Base-by-base conservation (phyloP, 2,888 invertebrate genomes). In the Cerceris rybyensis region DNA sequence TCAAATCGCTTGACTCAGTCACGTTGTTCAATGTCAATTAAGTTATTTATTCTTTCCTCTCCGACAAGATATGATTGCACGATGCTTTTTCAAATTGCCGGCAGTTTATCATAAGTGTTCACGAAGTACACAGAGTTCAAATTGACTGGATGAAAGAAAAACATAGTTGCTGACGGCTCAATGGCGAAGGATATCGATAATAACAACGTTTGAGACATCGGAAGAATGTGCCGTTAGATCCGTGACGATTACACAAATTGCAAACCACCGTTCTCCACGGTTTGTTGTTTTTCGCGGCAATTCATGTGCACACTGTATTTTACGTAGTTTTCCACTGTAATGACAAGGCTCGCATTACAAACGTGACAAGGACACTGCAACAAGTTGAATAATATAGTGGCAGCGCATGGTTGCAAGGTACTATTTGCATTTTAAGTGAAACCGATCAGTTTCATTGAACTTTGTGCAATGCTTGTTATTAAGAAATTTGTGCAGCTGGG, bases 281-380 rank as follows among this genome's bases (percentile, higher is more conserved):
- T 57, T 41, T 55, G 57, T 58, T 8, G 61, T 6, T n/a, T 41
- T 63, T 63, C 52, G 63, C 61, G 68, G 55, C 4, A 50, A 2
- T 13, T 55, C n/a, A 9, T 28, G 9, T 54, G 28, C 14, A 55
- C 66, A 1, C 13, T n/a, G n/a, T n/a, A 50, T 11, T 74, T 68
- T 43, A 63, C 67, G 63, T 72, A 50, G 43, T 67, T 72, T 72
- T 17, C 42, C 63, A 57, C 58, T 28, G 75, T 59, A 74, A 76
- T 63, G 59, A 74, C 67, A 58, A 75, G 60, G 49, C 50, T 54
- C 41, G 39, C 16, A 9, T 8, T 16, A 7, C 50, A 57, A 50
- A 52, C 14, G 49, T 14, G 57, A 7, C 46, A 73, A 67, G 16
- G 69, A 61, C 28, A 55, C 28, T 43, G 42, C 7, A 9, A 42